phyloP scores from a whole-genome alignment of 2,888 invertebrate species.

The Idaea biselata region DNA sequence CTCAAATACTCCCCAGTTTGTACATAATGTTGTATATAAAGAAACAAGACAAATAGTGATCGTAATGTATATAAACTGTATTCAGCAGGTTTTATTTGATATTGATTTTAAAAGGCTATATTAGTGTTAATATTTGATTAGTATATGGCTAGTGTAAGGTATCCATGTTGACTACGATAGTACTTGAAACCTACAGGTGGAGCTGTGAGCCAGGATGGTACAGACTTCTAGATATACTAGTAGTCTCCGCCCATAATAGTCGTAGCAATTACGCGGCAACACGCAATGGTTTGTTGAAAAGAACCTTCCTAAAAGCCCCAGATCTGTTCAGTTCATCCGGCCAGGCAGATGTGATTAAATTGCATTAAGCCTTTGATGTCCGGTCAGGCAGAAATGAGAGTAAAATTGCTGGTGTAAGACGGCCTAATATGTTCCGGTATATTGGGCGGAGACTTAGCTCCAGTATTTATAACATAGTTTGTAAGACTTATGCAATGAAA shows the following conservation, averaged over 20 bases:
- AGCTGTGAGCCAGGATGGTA: slow-evolving; percentile 69
- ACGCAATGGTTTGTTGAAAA: slow-evolving; percentile 3
- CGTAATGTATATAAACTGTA: slow-evolving; percentile 53
- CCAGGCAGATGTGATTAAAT: too few species aligned
- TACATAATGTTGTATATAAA: slow-evolving; percentile 26
- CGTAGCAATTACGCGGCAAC: neutral
- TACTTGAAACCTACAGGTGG: slow-evolving; percentile 37
- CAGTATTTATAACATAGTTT: too few species aligned
- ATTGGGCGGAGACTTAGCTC: too few species aligned
- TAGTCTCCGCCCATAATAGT: neutral
- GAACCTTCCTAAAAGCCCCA: neutral
- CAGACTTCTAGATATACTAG: slow-evolving; percentile 23
- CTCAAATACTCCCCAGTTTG: slow-evolving; percentile 3
- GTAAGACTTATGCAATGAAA: too few species aligned
- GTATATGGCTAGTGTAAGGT: slow-evolving; percentile 19
- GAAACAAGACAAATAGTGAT: slow-evolving; percentile 32
- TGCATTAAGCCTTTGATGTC: too few species aligned
- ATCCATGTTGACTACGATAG: slow-evolving; percentile 10
- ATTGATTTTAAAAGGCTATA: slow-evolving; percentile 29
- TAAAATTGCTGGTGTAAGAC: neutral
- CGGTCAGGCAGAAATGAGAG: neutral
- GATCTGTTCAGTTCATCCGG: neutral
- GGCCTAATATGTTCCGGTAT: neutral
- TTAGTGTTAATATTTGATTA: slow-evolving; percentile 29
- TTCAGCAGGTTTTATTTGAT: slow-evolving; percentile 39